Evolutionary conservation across 2,113 vertebrate species (phyloP).

Genomic region (Numenius arquata): DNA sequence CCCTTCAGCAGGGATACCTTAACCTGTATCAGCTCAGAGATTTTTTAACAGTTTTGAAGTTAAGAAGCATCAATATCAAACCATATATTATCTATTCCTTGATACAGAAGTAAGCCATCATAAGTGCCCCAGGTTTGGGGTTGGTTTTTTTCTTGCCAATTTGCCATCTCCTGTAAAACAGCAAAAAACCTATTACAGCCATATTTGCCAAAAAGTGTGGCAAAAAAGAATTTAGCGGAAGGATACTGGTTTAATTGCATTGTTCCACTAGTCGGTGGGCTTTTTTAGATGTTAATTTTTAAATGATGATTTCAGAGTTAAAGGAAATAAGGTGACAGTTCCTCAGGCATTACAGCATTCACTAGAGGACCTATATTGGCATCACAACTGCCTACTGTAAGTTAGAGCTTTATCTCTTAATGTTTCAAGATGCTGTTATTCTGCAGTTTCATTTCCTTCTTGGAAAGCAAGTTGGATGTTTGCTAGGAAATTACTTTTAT

Average conservation of each 20-base stretch:
- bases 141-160: background rate
- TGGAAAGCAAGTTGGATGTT: constrained; percentile 30
- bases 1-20: background rate
- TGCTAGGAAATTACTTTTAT: constrained; percentile 24
- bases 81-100: background rate
- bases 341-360: background rate
- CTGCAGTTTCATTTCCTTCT: constrained; percentile 42
- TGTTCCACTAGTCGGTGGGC: background rate
- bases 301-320: background rate
- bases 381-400: background rate
- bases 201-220: accelerated
- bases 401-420: background rate
- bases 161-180: background rate
- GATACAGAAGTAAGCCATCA: background rate
- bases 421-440: background rate
- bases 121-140: background rate
- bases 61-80: background rate
- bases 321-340: background rate
- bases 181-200: background rate
- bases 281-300: background rate
- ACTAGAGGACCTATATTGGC: background rate
- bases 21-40: background rate
- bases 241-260: background rate
- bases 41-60: background rate
- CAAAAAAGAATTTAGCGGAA: background rate